Evolutionary conservation across 2,113 vertebrate species (phyloP).

Genomic region (Ceuthmochares aereus): DNA sequence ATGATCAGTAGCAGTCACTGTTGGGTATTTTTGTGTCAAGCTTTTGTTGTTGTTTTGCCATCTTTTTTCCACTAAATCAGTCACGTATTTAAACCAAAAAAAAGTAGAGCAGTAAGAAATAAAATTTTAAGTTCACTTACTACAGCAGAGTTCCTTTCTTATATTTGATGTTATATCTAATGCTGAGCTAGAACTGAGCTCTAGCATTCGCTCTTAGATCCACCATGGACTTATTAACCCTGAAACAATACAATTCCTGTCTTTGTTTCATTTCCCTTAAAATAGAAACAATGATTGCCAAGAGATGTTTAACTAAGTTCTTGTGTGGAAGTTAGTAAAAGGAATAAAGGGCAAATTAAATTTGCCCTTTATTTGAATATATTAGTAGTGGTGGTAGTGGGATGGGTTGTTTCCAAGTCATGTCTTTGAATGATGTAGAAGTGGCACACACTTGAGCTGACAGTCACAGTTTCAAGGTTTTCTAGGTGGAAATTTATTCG

Average conservation of each 20-base stretch:
- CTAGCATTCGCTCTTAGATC: neutral
- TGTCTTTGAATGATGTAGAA: neutral
- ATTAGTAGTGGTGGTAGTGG: neutral
- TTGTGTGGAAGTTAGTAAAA: neutral
- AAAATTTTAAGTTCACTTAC: neutral
- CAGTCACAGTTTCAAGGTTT: neutral
- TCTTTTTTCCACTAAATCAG: neutral
- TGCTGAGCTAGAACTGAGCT: neutral
- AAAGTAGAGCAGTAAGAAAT: neutral
- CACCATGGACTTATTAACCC: neutral
- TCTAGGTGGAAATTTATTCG: neutral
- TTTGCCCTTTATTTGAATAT: neutral
- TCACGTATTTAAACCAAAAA: neutral
- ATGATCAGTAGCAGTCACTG: neutral
- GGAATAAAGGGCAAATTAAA: neutral
- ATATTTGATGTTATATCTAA: neutral
- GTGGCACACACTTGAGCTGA: neutral
- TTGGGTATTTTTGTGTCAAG: neutral
- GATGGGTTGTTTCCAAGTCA: rapidly evolving
- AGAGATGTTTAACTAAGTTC: neutral
- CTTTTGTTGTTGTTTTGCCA: neutral
- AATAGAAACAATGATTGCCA: neutral
- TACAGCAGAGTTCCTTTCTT: neutral
- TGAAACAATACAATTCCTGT: neutral
- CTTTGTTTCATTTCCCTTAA: neutral